Evolutionary conservation across 2,113 vertebrate species (phyloP), one percentile per base, ranked within the genome.

Genomic region (Anarhynchus alexandrinus): DNA sequence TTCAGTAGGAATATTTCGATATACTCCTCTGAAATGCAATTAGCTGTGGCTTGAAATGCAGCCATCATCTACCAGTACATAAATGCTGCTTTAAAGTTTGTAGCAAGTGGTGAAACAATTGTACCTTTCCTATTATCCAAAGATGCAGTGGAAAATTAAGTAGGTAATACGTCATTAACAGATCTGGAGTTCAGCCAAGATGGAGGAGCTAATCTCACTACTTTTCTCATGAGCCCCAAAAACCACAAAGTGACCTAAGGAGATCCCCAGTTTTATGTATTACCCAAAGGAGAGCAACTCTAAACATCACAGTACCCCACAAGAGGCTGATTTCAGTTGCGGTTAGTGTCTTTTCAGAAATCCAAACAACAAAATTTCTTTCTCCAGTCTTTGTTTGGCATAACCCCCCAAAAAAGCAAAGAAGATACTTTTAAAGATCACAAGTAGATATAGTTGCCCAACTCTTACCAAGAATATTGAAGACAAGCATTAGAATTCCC

Each of bases 1-100:
- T 36, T 69, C 42, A 94, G 34, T 13, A 65, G 12, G 25, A 95
- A 40, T 71, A 70, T 74, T 81, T 82, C 83, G 51, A 90, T 73
- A 79, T 91, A 94, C 16, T 34, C 34, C 38, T 87, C 67, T 83
- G 85, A 96, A 96, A 86, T 17, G n/a, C 74, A 93, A 19, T 38
- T 62, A 90, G 43, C 25, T 77, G 42, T 64, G 34, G 30, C 59
- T 77, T 73, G 64, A 93, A 92, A 77, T 71, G n/a, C n/a, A 81
- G 64, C 15, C 21, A 57, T 40, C 78, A 34, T 51, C 92, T 81
- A 80, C 57, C 22, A 51, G 32, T 19, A 72, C 29, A 15, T 61
- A 45, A 36, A 40, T 65, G 58, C 13, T 36, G 45, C 58, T 70
- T 79, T 30, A 88, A 43, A 67, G 25, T 42, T 82, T n/a, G 61